Evolutionary conservation across 1,140 invertebrate genomes (phyloP), one percentile per base, ranked within the genome.

Genomic region (Vollenhovia emeryi): DNA sequence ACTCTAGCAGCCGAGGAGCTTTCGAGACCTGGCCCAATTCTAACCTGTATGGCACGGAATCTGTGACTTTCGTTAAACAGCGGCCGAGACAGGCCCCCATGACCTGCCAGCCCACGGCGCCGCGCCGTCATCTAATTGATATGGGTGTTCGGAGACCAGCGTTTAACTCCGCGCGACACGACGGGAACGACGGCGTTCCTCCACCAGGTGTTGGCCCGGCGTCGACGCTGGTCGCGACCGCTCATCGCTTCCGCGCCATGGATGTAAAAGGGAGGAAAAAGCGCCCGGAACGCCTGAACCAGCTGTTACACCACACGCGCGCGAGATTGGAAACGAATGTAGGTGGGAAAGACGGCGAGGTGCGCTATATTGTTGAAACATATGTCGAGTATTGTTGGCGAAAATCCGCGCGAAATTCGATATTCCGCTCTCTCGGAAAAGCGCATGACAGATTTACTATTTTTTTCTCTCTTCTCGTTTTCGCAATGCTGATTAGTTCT

Each of bases 41-140:
- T 91, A 91, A 94, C 92, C 93, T 94, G 93, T 90, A 89, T n/a
- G 93, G 89, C 36, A 92, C 87, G 24, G 90, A 88, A 78, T 93
- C 91, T 83, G 89, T 87, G 68, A 93, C 86, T 87, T 89, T 93
- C 79, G 93, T 91, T 89, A 95, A 93, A 86, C 95, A 95, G 87
- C 92, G 94, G 89, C 94, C 94, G 86, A 95, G 91, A 91, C 95
- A 96, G 93, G 93, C 95, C 91, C 95, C 95, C 95, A 96, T 96
- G 89, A 94, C 92, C 92, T 90, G 92, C 89, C 88, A 91, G 87
- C 71, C 78, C 83, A 86, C 86, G 89, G 86, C 88, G 82, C 68
- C 87, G 86, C 84, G 86, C 86, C 90, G 91, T 92, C 92, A 93
- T 93, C 92, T 93, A 93, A 92, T 76, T 74, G 86, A 85, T 90